Conservation (phyloP, 2,797 vertebrate genomes). For the Epinephelus coioides region DNA sequence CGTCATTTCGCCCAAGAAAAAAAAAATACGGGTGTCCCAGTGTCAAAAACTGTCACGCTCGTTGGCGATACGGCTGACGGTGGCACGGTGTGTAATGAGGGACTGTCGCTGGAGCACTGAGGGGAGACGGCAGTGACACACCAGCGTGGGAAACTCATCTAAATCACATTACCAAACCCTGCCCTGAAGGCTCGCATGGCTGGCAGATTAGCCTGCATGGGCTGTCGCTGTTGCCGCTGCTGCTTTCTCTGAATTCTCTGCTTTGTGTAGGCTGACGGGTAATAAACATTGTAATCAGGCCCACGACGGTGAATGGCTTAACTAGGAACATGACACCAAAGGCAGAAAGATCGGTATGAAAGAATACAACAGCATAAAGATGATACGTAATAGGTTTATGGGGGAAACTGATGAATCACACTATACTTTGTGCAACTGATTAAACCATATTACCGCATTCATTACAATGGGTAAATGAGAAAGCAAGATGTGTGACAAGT, state of each 20-base stretch:
- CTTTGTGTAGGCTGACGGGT: conserved; percentile 71
- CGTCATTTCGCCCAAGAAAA: conserved; percentile 52
- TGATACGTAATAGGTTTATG: conserved; percentile 19
- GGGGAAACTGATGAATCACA: conserved; percentile 20
- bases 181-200: conserved; percentile 76
- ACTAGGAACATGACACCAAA: conserved; percentile 56
- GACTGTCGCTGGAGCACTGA: conserved; percentile 77
- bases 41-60: conserved; percentile 80
- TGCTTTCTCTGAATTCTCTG: conserved; percentile 53
- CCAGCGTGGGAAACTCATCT: conserved; percentile 83
- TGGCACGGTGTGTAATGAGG: conserved; percentile 84
- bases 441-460: conserved; percentile 14
- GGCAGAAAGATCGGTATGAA: conserved; percentile 20
- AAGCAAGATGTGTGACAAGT: neutral
- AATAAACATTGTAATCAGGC: conserved; percentile 78
- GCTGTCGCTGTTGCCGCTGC: conserved; percentile 54
- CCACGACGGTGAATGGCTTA: conserved; percentile 53
- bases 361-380: conserved; percentile 32
- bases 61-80: conserved; percentile 68
- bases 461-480: conserved; percentile 22
- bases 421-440: conserved; percentile 11
- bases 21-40: conserved; percentile 69
- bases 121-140: conserved; percentile 79
- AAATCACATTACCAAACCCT: conserved; percentile 86
- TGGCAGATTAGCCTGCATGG: conserved; percentile 79